Percentiles rank a stretch among this genome's conserved stretches.
Conservation (phyloP, 1,140 invertebrate species). For the Nymphalis io region DNA sequence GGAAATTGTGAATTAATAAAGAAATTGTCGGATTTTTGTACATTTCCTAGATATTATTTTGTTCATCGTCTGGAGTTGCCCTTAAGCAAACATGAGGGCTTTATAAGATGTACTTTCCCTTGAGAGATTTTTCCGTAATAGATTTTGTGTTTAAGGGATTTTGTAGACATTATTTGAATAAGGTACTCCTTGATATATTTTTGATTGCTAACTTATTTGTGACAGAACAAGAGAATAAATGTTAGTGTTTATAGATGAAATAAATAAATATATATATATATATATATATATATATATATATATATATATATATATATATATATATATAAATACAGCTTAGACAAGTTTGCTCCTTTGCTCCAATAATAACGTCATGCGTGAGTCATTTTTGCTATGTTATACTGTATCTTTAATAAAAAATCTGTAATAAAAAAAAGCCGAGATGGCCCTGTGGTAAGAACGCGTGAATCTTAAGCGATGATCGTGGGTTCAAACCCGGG, state of each 20-base stretch:
- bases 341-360: no score
- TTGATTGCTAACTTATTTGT: conserved; percentile 26
- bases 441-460: no score
- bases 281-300: neutral
- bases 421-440: no score
- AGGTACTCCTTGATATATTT: conserved; percentile 35
- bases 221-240: conserved; percentile 12
- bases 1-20: no score
- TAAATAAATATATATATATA: neutral
- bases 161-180: conserved; percentile 36
- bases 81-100: conserved; percentile 30
- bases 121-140: conserved; percentile 36
- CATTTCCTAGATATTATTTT: neutral
- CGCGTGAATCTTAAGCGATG: no score
- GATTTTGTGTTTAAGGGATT: conserved; percentile 40
- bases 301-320: neutral
- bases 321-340: neutral
- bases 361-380: no score
- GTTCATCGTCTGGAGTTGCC: conserved; percentile 20
- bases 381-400: no score
- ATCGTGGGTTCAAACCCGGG: no score
- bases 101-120: conserved; percentile 28
- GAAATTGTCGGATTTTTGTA: no score
- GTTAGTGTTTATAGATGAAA: neutral
- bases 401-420: no score